Evolutionary conservation across 2,113 vertebrate species (phyloP).

Genomic region (Chiloscyllium plagiosum): DNA sequence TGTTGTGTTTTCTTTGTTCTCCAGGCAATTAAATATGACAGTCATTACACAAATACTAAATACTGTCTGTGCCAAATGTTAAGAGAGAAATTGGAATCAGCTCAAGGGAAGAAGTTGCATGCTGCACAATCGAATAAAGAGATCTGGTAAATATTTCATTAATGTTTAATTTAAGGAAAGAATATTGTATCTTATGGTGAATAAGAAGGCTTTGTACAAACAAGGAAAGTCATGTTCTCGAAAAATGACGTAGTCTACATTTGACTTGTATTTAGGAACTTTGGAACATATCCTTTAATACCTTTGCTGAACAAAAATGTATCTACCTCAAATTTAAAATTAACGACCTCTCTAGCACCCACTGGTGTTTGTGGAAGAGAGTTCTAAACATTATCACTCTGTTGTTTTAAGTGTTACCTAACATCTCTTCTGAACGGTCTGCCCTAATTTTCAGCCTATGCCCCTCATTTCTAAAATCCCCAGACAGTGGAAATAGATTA

Average conservation of each 20-base stretch:
- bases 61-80: slow-evolving; percentile 97
- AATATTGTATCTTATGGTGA: background rate
- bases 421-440: too few relatives aligned
- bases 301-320: background rate
- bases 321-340: background rate
- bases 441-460: too few relatives aligned
- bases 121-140: slow-evolving; percentile 77
- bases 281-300: background rate
- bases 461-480: too few relatives aligned
- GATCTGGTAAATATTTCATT: slow-evolving; percentile 70
- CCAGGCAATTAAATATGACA: slow-evolving; percentile 84
- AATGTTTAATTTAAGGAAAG: background rate
- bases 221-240: too few relatives aligned
- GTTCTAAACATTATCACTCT: too few relatives aligned
- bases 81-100: slow-evolving; percentile 79
- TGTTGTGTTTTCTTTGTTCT: slow-evolving; percentile 41
- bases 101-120: slow-evolving; percentile 78
- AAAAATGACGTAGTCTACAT: background rate
- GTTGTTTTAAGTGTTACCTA: too few relatives aligned
- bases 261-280: background rate
- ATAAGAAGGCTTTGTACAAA: background rate
- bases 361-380: background rate
- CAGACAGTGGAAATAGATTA: too few relatives aligned
- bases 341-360: too few relatives aligned
- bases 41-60: slow-evolving; percentile 91